These are phyloP conservation scores for Cheilosia grossa DNA, from an alignment of 2,888 invertebrate genomes.

Conservation along the genomic window DNA sequence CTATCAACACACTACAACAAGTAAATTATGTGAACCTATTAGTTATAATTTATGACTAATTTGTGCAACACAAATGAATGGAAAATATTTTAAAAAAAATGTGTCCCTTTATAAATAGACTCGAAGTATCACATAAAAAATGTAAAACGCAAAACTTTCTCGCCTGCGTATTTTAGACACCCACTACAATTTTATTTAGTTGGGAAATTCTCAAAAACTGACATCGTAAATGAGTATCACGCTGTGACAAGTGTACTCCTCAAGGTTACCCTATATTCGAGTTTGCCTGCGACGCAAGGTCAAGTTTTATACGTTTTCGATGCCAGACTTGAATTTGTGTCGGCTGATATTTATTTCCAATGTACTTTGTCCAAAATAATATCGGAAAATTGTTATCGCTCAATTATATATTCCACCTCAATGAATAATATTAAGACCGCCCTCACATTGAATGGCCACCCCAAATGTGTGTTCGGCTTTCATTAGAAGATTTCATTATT, in stretches of 20 bases:
- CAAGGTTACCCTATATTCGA: constrained; percentile 52
- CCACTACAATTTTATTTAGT: constrained; percentile 24
- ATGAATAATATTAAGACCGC: constrained; percentile 47
- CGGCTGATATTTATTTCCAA: neutral
- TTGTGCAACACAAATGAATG: constrained; percentile 6
- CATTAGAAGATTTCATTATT: constrained; percentile 63
- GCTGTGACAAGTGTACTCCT: neutral
- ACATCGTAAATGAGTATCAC: neutral
- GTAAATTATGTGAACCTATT: neutral
- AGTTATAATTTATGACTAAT: neutral
- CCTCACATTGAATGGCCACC: neutral
- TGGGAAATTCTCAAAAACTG: constrained; percentile 18
- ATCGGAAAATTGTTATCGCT: neutral
- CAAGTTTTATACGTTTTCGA: constrained; percentile 2
- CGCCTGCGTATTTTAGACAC: neutral
- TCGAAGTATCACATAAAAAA: neutral
- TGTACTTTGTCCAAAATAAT: neutral
- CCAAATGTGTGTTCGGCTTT: constrained; percentile 31
- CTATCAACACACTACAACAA: neutral
- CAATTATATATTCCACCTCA: constrained; percentile 36
- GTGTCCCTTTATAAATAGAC: constrained; percentile 7
- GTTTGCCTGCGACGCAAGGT: constrained; percentile 35
- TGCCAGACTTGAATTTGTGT: neutral
- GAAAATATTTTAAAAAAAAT: neutral
- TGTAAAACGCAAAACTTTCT: neutral